Percentiles rank a stretch among this genome's conserved stretches.
Conservation (phyloP, 2,797 vertebrate species). For the Carcharodon carcharias region DNA sequence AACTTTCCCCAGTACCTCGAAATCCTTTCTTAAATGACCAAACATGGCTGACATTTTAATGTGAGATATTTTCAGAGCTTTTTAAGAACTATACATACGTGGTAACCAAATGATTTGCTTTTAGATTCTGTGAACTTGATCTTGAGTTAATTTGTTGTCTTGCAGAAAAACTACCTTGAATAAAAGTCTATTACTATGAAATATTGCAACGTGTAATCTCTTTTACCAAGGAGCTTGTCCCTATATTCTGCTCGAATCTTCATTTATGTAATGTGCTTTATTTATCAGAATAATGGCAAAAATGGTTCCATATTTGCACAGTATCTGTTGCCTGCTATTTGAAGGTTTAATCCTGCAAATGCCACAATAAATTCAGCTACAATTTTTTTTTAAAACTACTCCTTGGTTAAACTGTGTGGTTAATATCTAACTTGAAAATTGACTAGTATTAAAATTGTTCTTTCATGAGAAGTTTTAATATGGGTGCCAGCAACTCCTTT, state of each 20-base stretch:
- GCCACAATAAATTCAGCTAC: conserved; percentile 13
- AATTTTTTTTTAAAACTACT: neutral
- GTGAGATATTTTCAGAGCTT: conserved; percentile 37
- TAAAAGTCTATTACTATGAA: conserved; percentile 38
- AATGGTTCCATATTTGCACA: conserved; percentile 14
- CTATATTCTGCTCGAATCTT: neutral
- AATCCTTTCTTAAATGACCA: conserved; percentile 35
- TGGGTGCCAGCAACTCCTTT: neutral
- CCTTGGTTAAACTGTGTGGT: neutral
- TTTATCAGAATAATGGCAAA: conserved; percentile 4
- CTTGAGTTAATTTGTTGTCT: conserved; percentile 38
- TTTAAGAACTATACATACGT: conserved; percentile 37
- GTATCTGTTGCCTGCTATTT: conserved; percentile 18
- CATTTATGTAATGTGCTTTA: conserved; percentile 26
- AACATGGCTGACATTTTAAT: conserved; percentile 38
- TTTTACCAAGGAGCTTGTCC: neutral
- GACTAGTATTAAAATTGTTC: neutral
- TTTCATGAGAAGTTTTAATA: neutral
- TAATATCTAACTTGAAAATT: neutral
- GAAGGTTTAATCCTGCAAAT: conserved; percentile 23
- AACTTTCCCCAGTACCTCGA: conserved; percentile 18
- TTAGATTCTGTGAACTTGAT: conserved; percentile 37
- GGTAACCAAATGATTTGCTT: conserved; percentile 38
- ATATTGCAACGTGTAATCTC: conserved; percentile 25
- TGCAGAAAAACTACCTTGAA: conserved; percentile 38